phyloP scores from a whole-genome alignment of 37 sponge, comb jelly and placozoan species.

The Dysidea cf. avara region DNA sequence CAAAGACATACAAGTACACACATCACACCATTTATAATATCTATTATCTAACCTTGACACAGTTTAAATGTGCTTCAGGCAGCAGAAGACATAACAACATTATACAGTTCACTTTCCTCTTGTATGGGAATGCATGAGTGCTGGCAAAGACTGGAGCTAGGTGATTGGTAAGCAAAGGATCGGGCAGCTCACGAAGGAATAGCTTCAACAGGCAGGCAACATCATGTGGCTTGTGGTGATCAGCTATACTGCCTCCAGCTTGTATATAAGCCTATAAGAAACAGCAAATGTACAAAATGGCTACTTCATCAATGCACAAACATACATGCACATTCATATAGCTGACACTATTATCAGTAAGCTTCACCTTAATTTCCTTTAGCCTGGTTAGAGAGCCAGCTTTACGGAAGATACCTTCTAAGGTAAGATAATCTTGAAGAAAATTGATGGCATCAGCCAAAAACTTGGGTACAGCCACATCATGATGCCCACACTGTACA shows the following conservation, averaged over 20 bases:
- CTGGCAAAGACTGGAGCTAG: no score
- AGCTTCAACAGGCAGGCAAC: constrained; percentile 64
- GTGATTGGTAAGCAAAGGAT: constrained; percentile 44
- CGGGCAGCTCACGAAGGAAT: constrained; percentile 62
- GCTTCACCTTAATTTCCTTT: constrained; percentile 42
- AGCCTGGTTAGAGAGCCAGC: constrained; percentile 65
- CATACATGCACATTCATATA: constrained; percentile 22
- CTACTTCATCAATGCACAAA: background rate
- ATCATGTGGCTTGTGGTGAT: constrained; percentile 36
- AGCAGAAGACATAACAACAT: constrained; percentile 21
- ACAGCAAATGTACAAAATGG: constrained; percentile 1
- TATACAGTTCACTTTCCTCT: background rate
- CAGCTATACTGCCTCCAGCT: background rate
- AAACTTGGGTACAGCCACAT: no score
- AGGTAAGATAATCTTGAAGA: constrained; percentile 23
- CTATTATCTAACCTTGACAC: no score
- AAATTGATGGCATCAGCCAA: constrained; percentile 38
- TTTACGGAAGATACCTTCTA: constrained; percentile 71
- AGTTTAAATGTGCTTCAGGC: constrained; percentile 11
- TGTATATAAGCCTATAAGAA: constrained; percentile 25
- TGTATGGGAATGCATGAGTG: no score
- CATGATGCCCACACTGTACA: no score
- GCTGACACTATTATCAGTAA: constrained; percentile 2
- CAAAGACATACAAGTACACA: no score
- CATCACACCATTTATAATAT: no score